Percentiles rank a stretch among this genome's conserved stretches.
Conservation (phyloP, 2,113 vertebrate genomes). For the Charina bottae region DNA sequence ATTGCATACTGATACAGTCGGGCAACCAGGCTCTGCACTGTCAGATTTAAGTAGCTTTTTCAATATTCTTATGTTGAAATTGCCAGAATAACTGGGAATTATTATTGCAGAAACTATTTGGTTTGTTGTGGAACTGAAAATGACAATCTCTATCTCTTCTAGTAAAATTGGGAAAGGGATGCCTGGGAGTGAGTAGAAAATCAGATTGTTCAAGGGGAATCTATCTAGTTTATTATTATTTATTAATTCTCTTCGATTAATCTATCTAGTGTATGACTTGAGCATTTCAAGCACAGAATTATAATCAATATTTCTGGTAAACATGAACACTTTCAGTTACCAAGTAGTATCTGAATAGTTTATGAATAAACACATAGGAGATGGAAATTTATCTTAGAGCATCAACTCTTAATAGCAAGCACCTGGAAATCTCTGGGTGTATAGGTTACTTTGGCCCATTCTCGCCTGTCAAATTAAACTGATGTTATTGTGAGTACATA, state of each 20-base stretch:
- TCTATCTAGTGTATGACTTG: not conserved
- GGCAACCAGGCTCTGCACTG: not conserved
- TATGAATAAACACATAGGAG: conserved; percentile 19
- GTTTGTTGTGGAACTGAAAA: not conserved
- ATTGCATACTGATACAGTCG: not conserved
- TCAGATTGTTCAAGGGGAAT: not conserved
- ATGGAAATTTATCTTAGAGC: not conserved
- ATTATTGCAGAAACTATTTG: not conserved
- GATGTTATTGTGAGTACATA: not conserved
- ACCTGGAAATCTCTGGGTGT: not conserved
- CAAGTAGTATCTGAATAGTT: accelerated
- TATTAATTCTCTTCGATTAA: no score
- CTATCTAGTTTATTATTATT: not conserved
- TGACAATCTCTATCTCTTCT: not conserved
- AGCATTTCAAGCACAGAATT: not conserved
- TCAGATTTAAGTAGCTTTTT: not conserved
- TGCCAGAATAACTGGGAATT: not conserved
- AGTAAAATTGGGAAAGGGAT: not conserved
- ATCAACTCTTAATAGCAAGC: not conserved
- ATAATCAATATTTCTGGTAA: not conserved
- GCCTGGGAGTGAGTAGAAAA: not conserved
- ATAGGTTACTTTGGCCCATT: accelerated
- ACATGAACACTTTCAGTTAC: not conserved
- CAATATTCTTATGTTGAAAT: not conserved
- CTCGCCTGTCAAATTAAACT: not conserved